Conservation (phyloP, 1,140 invertebrate species). For the Trichogramma pretiosum region DNA sequence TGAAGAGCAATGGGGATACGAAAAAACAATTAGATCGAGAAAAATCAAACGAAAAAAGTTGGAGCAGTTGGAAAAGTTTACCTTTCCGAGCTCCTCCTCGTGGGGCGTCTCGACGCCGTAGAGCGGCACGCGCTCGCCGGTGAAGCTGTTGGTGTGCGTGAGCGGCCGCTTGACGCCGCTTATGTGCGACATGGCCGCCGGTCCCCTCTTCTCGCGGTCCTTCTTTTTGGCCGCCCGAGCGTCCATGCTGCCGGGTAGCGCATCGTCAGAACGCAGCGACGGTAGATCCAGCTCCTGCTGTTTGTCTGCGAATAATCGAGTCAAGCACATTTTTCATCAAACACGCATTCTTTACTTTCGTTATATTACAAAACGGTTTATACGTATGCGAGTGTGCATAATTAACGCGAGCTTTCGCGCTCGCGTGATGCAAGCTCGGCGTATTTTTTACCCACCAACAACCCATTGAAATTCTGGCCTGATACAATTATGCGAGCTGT, state of each 20-base stretch:
- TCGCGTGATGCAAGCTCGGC: too few relatives aligned
- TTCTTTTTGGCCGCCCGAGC: conserved; percentile 50
- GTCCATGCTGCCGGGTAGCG: conserved; percentile 46
- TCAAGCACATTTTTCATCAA: background rate
- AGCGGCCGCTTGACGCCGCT: conserved; percentile 79
- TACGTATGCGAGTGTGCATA: background rate
- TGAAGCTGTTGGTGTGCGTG: conserved; percentile 85
- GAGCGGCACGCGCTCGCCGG: conserved; percentile 77
- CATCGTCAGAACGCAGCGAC: conserved; percentile 71
- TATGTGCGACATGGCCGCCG: conserved; percentile 78
- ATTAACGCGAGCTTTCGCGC: too few relatives aligned
- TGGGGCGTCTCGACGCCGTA: conserved; percentile 86
- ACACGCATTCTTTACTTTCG: background rate
- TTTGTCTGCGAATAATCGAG: conserved; percentile 68
- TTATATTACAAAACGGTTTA: background rate
- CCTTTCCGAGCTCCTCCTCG: conserved; percentile 80
- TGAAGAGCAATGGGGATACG: background rate
- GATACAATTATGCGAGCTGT: too few relatives aligned
- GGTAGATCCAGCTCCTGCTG: conserved; percentile 92
- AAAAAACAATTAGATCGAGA: background rate
- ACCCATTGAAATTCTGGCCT: too few relatives aligned
- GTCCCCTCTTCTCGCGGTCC: conserved; percentile 51
- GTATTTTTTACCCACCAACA: too few relatives aligned
- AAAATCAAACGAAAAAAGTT: background rate
- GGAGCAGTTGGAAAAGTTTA: conserved; percentile 31